Percentiles rank a stretch among this genome's conserved stretches.
Evolutionary conservation across 64 coral and sea anemone genomes (phyloP).

Genomic region (Acropora yongei): DNA sequence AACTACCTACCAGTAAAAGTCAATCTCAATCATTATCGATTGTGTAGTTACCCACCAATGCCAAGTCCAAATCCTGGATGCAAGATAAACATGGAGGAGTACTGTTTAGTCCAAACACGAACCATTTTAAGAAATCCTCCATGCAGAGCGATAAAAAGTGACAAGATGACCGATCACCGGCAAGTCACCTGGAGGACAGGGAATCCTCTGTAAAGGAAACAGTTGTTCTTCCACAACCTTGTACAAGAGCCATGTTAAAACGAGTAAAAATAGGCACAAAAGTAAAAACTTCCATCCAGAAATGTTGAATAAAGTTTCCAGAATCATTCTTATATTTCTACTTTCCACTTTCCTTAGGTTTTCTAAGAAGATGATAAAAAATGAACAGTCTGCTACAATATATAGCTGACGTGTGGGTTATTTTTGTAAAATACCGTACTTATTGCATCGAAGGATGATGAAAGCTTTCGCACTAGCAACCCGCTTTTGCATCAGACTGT

Average conservation of each 20-base stretch:
- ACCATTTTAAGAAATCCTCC: not conserved
- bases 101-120: conserved; percentile 34
- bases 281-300: not conserved
- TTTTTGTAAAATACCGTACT: too few relatives aligned
- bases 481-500: too few relatives aligned
- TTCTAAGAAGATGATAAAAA: too few relatives aligned
- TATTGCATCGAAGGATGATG: too few relatives aligned
- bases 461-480: too few relatives aligned
- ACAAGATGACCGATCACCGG: conserved; percentile 67
- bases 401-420: too few relatives aligned
- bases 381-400: too few relatives aligned
- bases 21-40: too few relatives aligned
- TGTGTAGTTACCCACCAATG: not conserved
- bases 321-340: not conserved
- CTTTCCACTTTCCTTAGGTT: too few relatives aligned
- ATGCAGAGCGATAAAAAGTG: not conserved
- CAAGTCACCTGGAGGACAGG: conserved; percentile 33
- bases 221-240: conserved; percentile 52
- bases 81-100: not conserved
- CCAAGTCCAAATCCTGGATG: conserved; percentile 44
- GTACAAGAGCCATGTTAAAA: conserved; percentile 33
- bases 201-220: conserved; percentile 61
- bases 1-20: too few relatives aligned
- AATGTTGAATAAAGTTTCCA: conserved; percentile 1
- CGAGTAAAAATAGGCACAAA: not conserved